Evolutionary conservation across 1,140 invertebrate genomes (phyloP), one percentile per base, ranked within the genome.

Genomic region (Tetramorium parvispinum): DNA sequence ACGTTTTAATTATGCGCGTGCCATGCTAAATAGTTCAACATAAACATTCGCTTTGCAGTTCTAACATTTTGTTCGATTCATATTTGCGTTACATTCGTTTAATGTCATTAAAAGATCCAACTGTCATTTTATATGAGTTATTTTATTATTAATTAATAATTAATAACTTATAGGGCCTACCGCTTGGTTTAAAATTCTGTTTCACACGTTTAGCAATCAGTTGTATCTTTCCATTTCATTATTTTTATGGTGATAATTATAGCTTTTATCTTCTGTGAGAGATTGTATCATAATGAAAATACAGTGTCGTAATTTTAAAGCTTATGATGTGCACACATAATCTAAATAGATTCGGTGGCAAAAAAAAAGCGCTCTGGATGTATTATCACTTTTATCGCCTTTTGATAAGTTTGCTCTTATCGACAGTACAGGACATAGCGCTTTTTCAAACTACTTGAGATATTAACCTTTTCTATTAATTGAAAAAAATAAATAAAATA

Each of bases 101-200:
- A 82, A 82, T 57, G 27, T 73, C 79, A 73, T 82, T 82, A 82
- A 82, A 71, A 73, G 79, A 82, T 82, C 79, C 79, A 82, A 61
- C 40, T 82, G 79, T 71, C 66, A 53, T 57, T 71, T 78, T 73
- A 57, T 32, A 24, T 37, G 6, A 57, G 21, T 18, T 82, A 57
- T 59, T 71, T 57, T 46, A 16, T 73, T 49, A 51, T 71, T 82
- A 73, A 82, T 73, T 71, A 82, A 21, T 18, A 57, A 57, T 82
- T 71, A 71, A 71, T 57, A 27, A 82, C 55, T 57, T 46, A 57
- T 27, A 46, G 16, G 37, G 49, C 43, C 16, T 37, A 82, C 21
- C 49, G 10, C 18, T 82, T n/a, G n/a, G 3, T 46, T 65, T 8
- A 27, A 71, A 70, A 40, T 79, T 68, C 46, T 24, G 51, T 46